Conservation (phyloP, 2,113 vertebrate genomes). For the Tiliqua scincoides region DNA sequence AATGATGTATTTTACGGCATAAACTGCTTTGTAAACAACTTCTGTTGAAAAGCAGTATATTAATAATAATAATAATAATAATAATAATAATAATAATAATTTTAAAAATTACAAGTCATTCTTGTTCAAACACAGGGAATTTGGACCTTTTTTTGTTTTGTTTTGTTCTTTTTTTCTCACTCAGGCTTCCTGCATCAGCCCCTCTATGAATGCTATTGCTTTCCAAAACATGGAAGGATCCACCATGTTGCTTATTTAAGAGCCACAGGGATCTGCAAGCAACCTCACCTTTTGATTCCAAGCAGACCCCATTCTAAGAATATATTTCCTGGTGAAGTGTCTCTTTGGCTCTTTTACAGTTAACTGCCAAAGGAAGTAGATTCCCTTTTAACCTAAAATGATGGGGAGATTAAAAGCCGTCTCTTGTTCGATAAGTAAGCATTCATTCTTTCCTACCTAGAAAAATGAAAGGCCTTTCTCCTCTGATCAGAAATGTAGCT, state of each 20-base stretch:
- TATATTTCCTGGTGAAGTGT: not conserved
- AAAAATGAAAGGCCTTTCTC: not conserved
- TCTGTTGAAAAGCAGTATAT: too few relatives aligned
- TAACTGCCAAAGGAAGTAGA: constrained; percentile 12
- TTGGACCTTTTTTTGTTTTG: too few relatives aligned
- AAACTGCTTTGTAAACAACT: too few relatives aligned
- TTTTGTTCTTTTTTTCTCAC: too few relatives aligned
- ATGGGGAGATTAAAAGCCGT: not conserved
- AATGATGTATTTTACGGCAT: too few relatives aligned
- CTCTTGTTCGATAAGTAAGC: not conserved
- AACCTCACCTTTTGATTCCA: not conserved
- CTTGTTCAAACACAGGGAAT: too few relatives aligned
- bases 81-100: too few relatives aligned
- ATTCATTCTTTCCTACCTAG: not conserved
- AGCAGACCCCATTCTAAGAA: not conserved
- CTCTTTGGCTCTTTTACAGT: not conserved
- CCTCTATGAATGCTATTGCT: too few relatives aligned
- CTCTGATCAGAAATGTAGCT: not conserved
- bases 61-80: too few relatives aligned
- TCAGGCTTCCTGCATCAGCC: too few relatives aligned
- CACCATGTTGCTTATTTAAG: not conserved
- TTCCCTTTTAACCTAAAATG: not conserved
- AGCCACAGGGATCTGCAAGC: not conserved
- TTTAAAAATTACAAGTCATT: too few relatives aligned
- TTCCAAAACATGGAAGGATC: too few relatives aligned